Evolutionary conservation across 2,113 vertebrate species (phyloP).

Genomic region (Corythoichthys intestinalis): DNA sequence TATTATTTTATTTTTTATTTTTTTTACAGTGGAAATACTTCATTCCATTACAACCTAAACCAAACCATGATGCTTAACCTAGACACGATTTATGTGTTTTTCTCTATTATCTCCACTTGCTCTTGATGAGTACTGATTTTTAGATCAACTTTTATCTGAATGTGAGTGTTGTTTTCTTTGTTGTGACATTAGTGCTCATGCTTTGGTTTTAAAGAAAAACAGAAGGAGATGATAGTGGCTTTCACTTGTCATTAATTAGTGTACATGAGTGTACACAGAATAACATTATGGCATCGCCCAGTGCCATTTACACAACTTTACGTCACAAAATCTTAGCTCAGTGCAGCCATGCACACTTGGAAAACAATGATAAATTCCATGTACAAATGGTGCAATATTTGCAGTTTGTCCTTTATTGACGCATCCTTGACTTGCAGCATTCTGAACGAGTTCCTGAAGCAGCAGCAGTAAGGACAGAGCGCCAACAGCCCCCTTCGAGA

Average conservation of each 20-base stretch:
- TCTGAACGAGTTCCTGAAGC: constrained; percentile 58
- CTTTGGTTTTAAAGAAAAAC: constrained; percentile 6
- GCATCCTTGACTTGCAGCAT: constrained; percentile 45
- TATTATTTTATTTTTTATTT: too few species aligned
- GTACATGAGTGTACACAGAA: constrained; percentile 32
- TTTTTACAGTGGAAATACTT: not conserved
- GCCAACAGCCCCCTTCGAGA: constrained; percentile 27
- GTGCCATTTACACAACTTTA: constrained; percentile 37
- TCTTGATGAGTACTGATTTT: constrained; percentile 6
- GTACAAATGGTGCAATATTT: constrained; percentile 9
- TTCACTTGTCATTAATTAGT: constrained; percentile 30
- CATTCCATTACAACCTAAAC: not conserved
- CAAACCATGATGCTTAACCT: not conserved
- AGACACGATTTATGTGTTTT: not conserved
- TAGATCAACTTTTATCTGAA: not conserved
- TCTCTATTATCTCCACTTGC: constrained; percentile 17
- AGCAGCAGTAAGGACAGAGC: constrained; percentile 56
- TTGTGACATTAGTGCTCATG: constrained; percentile 5
- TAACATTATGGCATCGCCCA: constrained; percentile 56
- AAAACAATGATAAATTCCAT: constrained; percentile 35
- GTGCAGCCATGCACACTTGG: constrained; percentile 42
- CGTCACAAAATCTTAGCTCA: constrained; percentile 36
- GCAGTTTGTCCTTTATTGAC: constrained; percentile 30
- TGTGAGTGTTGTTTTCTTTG: constrained; percentile 19
- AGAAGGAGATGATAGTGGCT: constrained; percentile 45